Evolutionary conservation across 1,140 invertebrate genomes (phyloP).

Genomic region (Harpegnathos saltator): DNA sequence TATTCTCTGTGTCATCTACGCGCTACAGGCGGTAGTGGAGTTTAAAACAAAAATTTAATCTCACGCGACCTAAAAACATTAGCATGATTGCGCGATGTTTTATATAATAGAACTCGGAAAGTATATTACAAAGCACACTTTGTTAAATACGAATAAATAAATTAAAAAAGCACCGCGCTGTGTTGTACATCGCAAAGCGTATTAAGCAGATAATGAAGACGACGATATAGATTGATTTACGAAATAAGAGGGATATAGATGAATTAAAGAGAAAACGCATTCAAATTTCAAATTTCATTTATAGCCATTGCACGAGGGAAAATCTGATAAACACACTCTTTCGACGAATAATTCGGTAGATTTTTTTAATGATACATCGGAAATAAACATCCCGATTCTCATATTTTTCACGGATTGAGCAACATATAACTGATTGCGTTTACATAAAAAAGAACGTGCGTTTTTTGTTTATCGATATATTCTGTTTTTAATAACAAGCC

Average conservation of each 20-base stretch:
- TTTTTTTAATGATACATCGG: background rate
- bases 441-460: background rate
- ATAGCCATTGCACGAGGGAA: background rate
- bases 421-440: background rate
- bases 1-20: slow-evolving; percentile 19
- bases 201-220: slow-evolving; percentile 10
- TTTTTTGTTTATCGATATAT: background rate
- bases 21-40: background rate
- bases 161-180: slow-evolving; percentile 10
- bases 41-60: slow-evolving; percentile 39
- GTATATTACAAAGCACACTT: background rate
- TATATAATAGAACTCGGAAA: background rate
- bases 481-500: background rate
- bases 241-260: background rate
- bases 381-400: background rate
- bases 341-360: background rate
- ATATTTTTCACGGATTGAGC: background rate
- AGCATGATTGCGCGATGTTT: slow-evolving; percentile 16
- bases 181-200: background rate
- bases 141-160: slow-evolving; percentile 24
- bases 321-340: background rate
- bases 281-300: background rate
- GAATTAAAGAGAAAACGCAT: background rate
- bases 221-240: background rate
- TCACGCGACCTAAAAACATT: slow-evolving; percentile 43